Evolutionary conservation across 2,113 vertebrate genomes (phyloP), one percentile per base, ranked within the genome.

Genomic region (Alaudala cheleensis): DNA sequence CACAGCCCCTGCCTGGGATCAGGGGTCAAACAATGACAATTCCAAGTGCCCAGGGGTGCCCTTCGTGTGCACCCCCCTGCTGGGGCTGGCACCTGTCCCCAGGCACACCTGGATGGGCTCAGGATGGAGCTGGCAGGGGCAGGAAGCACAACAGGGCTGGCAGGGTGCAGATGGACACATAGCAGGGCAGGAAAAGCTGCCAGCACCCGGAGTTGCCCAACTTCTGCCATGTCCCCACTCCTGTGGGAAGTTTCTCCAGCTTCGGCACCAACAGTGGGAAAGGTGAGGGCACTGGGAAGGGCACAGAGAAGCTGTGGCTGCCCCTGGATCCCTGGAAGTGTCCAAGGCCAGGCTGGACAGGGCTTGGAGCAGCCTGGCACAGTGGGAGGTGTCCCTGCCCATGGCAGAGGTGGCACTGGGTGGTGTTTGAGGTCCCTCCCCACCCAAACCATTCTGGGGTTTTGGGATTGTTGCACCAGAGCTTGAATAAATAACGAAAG

Each of bases 21-120:
- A 17, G 66, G 15, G 33, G 17, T 33, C 11, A 7, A 86, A 24
- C 2, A 7, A 14, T 0, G 15, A 0, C 3, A 10, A n/a, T 73
- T 33, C 4, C 19, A 6, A 10, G 29, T 0, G 24, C 5, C 3
- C 1, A 0, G 0, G 37, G 50, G 54, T 16, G 33, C 7, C 1
- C 22, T 9, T 5, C 5, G 3, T 1, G 2, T 8, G 49, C 47
- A 11, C 2, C n/a, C 76, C 83, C 1, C 17, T 33, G 78, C 62
- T 6, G 13, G 5, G 53, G 61, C 56, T 65, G 88, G 34, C 5
- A 4, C 4, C 29, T 47, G 69, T 10, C 58, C 40, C 49, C 58
- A 13, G 24, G 50, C 49, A 9, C 37, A 0, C 2, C 15, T 1
- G 37, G n/a, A 24, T 0, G 31, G 33, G 4, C 9, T 6, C 84